Base-by-base conservation (phyloP, 2,888 invertebrate species). In the Dryadula phaetusa region DNA sequence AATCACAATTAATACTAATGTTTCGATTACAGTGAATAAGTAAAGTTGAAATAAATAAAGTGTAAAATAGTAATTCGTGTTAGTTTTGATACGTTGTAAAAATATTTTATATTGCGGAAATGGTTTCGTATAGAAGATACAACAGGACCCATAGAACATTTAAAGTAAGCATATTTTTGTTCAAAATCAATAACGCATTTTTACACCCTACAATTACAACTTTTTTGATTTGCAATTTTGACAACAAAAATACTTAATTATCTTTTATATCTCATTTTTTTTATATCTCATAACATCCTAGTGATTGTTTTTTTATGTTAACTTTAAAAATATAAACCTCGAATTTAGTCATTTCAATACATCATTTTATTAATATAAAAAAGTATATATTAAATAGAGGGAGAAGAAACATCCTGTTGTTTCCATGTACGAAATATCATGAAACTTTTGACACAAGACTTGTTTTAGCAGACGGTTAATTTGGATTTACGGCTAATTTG, bases 1-100 rank as follows among this genome's bases (percentile, higher is more conserved):
- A 77, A 77, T 78, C 76, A 76, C 75, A 74, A 73, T 74, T 70
- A 69, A 64, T 69, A n/a, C n/a, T n/a, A 69, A 68, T 74, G 66
- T 69, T 40, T 25, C 56, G 67, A 64, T 74, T 67, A 63, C 62
- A 66, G 67, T 64, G 65, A 75, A 76, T 72, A 79, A 79, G 76
- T 77, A 78, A 78, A 75, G 73, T 75, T 4, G 73, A 54, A 37
- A 49, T 60, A 53, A 63, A 58, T 44, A 54, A 46, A 22, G 49
- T 62, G 69, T 67, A 42, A 22, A 25, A 18, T 14, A 60, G 0
- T 42, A 16, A 16, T 28, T 64, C n/a, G 44, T 16, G 8, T 16
- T 5, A 10, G 28, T 52, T 28, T 28, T 52, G 14, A 16, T 49
- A 49, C n/a, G n/a, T 49, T 42, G 7, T 10, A 37, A 52, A 61